Percentiles rank a stretch among this genome's conserved stretches.
phyloP scores from a whole-genome alignment of 2,797 vertebrate species.

The Microtus obscurus region DNA sequence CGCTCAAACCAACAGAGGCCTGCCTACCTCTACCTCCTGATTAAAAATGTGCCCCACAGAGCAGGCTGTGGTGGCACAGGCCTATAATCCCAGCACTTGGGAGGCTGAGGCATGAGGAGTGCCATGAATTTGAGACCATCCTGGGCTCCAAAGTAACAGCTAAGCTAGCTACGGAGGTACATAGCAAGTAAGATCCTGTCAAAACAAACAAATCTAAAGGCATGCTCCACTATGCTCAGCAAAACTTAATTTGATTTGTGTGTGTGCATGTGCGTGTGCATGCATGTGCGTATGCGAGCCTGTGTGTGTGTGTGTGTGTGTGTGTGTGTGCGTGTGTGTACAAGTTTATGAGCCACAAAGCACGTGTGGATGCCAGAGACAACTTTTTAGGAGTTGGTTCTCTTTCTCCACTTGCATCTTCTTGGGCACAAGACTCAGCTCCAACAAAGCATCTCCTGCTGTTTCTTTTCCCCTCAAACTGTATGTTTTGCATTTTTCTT shows the following conservation, averaged over 20 bases:
- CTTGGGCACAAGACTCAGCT: background rate
- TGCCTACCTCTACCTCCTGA: background rate
- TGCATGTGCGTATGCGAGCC: fast-evolving
- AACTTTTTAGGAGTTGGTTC: background rate
- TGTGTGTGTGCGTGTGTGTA: too few relatives aligned
- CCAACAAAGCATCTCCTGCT: background rate
- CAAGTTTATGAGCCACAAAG: background rate
- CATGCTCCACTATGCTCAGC: background rate
- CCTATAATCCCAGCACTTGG: background rate
- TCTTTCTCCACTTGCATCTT: background rate
- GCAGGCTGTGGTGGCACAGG: background rate
- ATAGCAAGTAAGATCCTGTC: background rate
- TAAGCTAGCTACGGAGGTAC: background rate
- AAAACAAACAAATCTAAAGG: background rate
- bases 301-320: background rate
- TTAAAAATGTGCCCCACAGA: background rate
- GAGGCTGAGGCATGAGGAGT: background rate
- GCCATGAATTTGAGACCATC: background rate
- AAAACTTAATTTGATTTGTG: background rate
- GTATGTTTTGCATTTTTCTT: background rate
- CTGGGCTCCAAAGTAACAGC: background rate
- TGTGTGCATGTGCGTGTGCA: background rate
- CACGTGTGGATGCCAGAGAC: background rate
- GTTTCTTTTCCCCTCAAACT: background rate
- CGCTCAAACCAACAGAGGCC: too few relatives aligned